Percentiles rank a stretch among this genome's conserved stretches.
phyloP scores from a whole-genome alignment of 2,797 vertebrate species.

The Mastacembelus armatus region DNA sequence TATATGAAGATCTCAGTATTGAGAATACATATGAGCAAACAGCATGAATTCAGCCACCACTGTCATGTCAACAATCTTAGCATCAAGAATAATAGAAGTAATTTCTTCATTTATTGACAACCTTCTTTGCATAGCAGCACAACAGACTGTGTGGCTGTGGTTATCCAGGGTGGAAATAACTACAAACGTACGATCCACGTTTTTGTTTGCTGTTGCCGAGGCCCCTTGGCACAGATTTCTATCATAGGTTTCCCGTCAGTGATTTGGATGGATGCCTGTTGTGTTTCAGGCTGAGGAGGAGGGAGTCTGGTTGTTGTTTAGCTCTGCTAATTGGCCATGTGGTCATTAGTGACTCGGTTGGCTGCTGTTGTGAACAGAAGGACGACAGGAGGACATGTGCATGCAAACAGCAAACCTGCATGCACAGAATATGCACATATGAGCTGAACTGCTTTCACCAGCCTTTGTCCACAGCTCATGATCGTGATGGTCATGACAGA shows the following conservation, averaged over 20 bases:
- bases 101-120: background rate
- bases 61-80: background rate
- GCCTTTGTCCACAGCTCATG: background rate
- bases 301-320: constrained; percentile 28
- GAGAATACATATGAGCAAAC: too few species aligned
- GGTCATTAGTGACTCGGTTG: constrained; percentile 60
- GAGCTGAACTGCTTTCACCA: background rate
- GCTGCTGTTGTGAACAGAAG: constrained; percentile 20
- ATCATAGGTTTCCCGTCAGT: constrained; percentile 20
- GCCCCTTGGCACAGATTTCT: constrained; percentile 15
- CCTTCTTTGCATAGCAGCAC: background rate
- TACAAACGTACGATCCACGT: background rate
- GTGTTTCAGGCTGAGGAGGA: constrained; percentile 16
- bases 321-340: constrained; percentile 58
- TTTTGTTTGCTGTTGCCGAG: background rate
- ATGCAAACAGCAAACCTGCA: background rate
- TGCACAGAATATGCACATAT: background rate
- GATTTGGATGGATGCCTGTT: constrained; percentile 33
- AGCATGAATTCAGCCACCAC: background rate
- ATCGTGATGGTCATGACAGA: too few species aligned
- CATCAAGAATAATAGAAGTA: background rate
- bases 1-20: too few species aligned
- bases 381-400: background rate
- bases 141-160: background rate
- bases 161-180: background rate